Conservation (phyloP, 2,113 vertebrate genomes). For the Lathamus discolor region DNA sequence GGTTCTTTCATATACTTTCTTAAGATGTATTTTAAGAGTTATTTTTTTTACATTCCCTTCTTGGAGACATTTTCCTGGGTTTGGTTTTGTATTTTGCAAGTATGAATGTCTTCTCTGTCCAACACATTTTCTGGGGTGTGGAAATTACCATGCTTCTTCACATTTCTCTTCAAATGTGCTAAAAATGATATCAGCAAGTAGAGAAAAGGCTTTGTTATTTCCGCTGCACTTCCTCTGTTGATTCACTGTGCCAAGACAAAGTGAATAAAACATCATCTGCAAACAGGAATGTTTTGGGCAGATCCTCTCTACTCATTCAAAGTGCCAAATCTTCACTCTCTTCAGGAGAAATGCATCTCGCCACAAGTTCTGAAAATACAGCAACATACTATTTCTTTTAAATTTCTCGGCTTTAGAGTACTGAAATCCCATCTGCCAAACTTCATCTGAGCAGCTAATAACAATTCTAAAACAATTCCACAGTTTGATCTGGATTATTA, state of each 20-base stretch:
- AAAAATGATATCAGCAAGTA: conserved; percentile 15
- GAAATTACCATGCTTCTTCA: conserved; percentile 16
- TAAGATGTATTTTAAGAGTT: background rate
- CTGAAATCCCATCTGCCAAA: background rate
- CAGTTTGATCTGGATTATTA: background rate
- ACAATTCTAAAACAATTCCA: background rate
- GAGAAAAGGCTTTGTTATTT: conserved; percentile 32
- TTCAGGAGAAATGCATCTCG: background rate
- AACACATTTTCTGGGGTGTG: background rate
- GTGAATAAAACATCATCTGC: conserved; percentile 20
- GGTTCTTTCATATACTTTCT: background rate
- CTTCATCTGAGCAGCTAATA: background rate
- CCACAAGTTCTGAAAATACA: background rate
- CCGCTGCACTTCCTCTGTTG: background rate
- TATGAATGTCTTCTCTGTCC: background rate
- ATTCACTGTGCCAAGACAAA: conserved; percentile 1
- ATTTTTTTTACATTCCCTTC: background rate
- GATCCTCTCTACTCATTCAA: background rate
- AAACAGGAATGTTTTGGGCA: background rate
- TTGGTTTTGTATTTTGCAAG: conserved; percentile 1
- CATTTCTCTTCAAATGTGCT: conserved; percentile 6
- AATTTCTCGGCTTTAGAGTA: background rate
- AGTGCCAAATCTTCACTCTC: background rate
- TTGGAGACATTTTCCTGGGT: background rate
- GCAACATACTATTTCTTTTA: background rate